A percentile compares a stretch with the other conserved stretches of the same genome.
These are phyloP conservation scores for Bubo blakistoni DNA, from an alignment of 2,113 vertebrate species.

Conservation along the genomic window DNA sequence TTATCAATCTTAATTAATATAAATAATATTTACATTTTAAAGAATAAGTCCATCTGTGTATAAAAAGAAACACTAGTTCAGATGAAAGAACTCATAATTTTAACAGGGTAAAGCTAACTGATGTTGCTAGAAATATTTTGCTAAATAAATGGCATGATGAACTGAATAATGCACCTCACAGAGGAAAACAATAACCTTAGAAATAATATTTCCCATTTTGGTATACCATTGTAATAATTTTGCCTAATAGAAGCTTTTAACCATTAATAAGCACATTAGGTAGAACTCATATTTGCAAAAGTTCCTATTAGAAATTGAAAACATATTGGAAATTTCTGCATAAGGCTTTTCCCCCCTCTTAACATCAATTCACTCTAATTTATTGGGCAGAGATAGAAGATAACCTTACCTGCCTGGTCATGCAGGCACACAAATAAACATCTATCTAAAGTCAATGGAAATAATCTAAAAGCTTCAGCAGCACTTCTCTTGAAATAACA, in stretches of 20 bases:
- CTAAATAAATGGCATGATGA: neutral
- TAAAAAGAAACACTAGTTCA: conserved; percentile 31
- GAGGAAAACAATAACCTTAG: neutral
- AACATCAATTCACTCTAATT: neutral
- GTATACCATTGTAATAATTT: neutral
- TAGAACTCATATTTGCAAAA: conserved; percentile 1
- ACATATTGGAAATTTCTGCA: neutral
- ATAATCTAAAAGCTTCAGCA: neutral
- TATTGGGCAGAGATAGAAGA: neutral
- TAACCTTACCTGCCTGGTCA: neutral
- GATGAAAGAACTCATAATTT: conserved; percentile 19
- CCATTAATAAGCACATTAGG: neutral
- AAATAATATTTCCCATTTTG: neutral
- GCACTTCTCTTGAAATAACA: neutral
- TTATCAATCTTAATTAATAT: neutral
- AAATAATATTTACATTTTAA: conserved; percentile 8
- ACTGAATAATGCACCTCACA: neutral
- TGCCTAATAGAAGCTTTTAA: neutral
- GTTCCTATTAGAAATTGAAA: neutral
- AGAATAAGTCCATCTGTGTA: neutral
- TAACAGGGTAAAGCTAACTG: neutral
- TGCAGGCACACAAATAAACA: neutral
- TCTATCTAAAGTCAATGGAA: neutral
- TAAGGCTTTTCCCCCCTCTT: neutral
- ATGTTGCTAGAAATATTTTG: conserved; percentile 7